Evolutionary conservation across 2,888 invertebrate genomes (phyloP), one percentile per base, ranked within the genome.

Genomic region (Elegia similella): DNA sequence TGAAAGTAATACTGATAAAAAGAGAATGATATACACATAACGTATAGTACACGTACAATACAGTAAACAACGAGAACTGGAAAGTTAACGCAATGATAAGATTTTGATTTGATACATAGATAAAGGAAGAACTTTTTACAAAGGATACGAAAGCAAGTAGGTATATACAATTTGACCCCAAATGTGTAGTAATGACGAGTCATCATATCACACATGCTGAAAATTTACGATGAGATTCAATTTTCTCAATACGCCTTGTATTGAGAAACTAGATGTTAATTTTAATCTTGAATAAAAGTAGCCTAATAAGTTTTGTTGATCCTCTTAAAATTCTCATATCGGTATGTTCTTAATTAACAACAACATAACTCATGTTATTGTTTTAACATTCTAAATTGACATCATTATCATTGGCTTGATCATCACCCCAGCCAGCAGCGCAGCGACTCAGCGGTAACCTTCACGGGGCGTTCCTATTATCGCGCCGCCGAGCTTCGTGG

Each of bases 371-470:
- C 29, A 13, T 29, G 13, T 47, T 47, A 29, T 47, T 23, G 29
- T 47, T 17, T 30, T 8, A 52, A 44, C 12, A 53, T 34, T 52
- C 34, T 58, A 34, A 42, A 54, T 52, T 54, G 38, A 38, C 59
- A 62, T 63, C 52, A 61, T 53, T 65, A 57, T 30, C 30, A 30
- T 47, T 29, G 12, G 47, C 29, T 23, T 61, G 66, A 66, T 65
- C 65, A 70, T 66, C 65, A 65, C 68, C 67, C 65, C 67, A 61
- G 62, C 38, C n/a, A 8, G 38, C 38, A 38, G 10, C n/a, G 38
- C 38, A 38, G 10, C n/a, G n/a, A 38, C 38, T 38, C 38, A 38
- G 38, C 47, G 65, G 69, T 76, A 80, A 78, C 81, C 80, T 82
- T 82, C 80, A 75, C 34, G 52, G 38, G 64, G 66, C 68, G 38